Percentiles rank a stretch among this genome's conserved stretches.
phyloP scores from a whole-genome alignment of 2,113 vertebrate genomes.

The Callorhinus ursinus region DNA sequence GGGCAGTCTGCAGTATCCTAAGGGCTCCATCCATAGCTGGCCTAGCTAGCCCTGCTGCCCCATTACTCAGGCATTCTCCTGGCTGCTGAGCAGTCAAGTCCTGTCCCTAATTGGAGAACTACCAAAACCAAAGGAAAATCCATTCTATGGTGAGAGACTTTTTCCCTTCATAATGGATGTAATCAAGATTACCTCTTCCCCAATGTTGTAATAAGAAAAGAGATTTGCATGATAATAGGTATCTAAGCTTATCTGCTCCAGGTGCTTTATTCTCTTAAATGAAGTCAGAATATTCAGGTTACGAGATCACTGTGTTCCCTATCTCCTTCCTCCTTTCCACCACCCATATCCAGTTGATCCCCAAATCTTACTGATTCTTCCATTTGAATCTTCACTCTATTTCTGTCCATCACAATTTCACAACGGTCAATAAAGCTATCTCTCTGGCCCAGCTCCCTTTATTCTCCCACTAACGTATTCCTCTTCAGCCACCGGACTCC shows the following conservation, averaged over 20 bases:
- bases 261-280: neutral
- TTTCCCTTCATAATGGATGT: neutral
- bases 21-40: neutral
- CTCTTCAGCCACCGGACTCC: neutral
- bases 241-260: conserved; percentile 14
- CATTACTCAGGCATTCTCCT: neutral
- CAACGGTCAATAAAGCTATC: neutral
- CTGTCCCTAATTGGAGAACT: neutral
- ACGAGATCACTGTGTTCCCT: neutral
- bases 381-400: neutral
- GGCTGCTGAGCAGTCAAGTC: neutral
- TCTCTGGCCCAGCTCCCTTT: neutral
- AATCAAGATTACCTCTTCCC: neutral
- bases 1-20: neutral
- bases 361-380: neutral
- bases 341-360: neutral
- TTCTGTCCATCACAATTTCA: conserved; percentile 4
- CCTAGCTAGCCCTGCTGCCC: neutral
- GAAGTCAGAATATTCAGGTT: neutral
- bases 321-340: neutral
- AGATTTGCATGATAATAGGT: conserved; percentile 36
- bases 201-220: neutral
- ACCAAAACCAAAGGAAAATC: neutral
- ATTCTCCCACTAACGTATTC: neutral
- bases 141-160: neutral